Evolutionary conservation across 1,140 invertebrate species (phyloP).

Genomic region (Solenopsis invicta): DNA sequence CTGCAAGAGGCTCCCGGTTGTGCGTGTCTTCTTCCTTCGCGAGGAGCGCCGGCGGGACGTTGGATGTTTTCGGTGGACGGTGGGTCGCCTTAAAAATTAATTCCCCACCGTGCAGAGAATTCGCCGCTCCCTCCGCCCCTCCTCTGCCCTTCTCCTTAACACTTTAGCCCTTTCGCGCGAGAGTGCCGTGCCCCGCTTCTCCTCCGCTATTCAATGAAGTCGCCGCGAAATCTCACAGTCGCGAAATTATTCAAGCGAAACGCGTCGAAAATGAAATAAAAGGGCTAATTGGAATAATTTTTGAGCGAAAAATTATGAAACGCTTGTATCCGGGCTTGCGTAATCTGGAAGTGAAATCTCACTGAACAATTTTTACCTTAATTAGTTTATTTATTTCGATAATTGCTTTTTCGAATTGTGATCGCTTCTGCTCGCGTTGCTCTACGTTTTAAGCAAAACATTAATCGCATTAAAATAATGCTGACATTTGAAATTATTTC

Average conservation of each 20-base stretch:
- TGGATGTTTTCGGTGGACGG: slow-evolving; percentile 35
- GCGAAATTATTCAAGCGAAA: not conserved
- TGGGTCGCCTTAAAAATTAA: slow-evolving; percentile 55
- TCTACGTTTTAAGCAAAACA: not conserved
- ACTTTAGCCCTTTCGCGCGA: slow-evolving; percentile 10
- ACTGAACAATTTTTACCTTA: not conserved
- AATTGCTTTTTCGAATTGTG: not conserved
- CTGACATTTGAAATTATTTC: not conserved
- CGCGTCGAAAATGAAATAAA: not conserved
- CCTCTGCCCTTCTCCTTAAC: not conserved
- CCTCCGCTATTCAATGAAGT: not conserved
- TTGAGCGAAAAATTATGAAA: not conserved
- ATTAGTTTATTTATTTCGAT: slow-evolving; percentile 16
- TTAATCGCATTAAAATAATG: not conserved
- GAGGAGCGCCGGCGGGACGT: slow-evolving; percentile 63
- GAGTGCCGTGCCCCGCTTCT: not conserved
- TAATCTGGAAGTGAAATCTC: not conserved
- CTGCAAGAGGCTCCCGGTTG: slow-evolving; percentile 66
- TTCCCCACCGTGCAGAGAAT: slow-evolving; percentile 27
- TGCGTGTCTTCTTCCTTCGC: slow-evolving; percentile 64
- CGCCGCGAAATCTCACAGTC: not conserved
- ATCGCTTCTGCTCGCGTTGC: not conserved
- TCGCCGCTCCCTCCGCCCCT: not conserved
- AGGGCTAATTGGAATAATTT: not conserved
- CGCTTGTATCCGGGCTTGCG: too few species aligned